These are phyloP conservation scores for Drosophila mulleri DNA, from an alignment of 2,888 invertebrate genomes.

Conservation along the genomic window DNA sequence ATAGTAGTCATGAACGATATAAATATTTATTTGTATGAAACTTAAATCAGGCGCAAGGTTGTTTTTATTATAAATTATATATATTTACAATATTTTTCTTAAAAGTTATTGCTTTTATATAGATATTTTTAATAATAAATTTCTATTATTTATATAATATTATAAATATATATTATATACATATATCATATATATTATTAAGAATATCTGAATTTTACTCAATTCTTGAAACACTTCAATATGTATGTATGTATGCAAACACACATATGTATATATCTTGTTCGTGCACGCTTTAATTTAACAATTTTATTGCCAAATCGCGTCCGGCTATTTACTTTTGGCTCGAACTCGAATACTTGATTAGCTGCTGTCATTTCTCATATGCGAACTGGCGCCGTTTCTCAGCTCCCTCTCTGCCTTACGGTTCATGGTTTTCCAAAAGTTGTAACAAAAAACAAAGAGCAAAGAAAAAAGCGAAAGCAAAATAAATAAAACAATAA, in stretches of 20 bases:
- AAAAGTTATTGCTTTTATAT: too few species aligned
- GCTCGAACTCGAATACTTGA: slow-evolving; percentile 53
- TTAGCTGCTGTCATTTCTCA: slow-evolving; percentile 67
- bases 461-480: slow-evolving; percentile 14
- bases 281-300: not conserved
- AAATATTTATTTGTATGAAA: too few species aligned
- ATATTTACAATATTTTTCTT: too few species aligned
- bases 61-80: too few species aligned
- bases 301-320: slow-evolving; percentile 19
- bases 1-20: not conserved
- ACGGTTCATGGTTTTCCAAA: slow-evolving; percentile 14
- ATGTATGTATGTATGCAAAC: not conserved
- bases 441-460: slow-evolving; percentile 6
- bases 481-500: slow-evolving; percentile 64
- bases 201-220: too few species aligned
- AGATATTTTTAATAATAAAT: too few species aligned
- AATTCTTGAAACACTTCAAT: not conserved
- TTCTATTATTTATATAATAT: too few species aligned
- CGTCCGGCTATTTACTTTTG: slow-evolving; percentile 15
- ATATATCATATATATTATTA: too few species aligned
- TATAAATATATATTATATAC: too few species aligned
- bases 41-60: too few species aligned
- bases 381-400: slow-evolving; percentile 30
- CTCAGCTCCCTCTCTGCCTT: not conserved
- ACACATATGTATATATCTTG: not conserved